These are phyloP conservation scores for Listrodromus nycthemerus DNA, from an alignment of 2,888 invertebrate species.

Conservation along the genomic window DNA sequence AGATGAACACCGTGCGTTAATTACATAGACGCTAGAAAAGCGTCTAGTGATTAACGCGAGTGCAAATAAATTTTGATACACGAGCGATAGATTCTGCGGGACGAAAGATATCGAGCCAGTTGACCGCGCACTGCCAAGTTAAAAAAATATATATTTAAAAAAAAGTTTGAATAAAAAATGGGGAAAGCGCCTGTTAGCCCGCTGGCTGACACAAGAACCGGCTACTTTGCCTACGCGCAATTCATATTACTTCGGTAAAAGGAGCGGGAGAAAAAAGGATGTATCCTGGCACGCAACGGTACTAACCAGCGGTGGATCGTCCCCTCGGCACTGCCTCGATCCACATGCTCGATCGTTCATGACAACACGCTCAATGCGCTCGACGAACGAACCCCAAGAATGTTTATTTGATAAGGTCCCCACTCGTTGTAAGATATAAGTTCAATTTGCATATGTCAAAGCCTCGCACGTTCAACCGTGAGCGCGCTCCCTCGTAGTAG, in stretches of 20 bases:
- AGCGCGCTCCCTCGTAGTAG: slow-evolving; percentile 48
- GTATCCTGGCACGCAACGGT: slow-evolving; percentile 66
- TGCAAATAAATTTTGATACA: slow-evolving; percentile 54
- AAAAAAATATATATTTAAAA: neutral
- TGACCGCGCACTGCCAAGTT: neutral
- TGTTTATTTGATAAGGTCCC: slow-evolving; percentile 71
- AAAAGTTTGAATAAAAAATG: neutral
- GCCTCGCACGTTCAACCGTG: slow-evolving; percentile 62
- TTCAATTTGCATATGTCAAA: slow-evolving; percentile 72
- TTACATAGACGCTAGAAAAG: slow-evolving; percentile 49
- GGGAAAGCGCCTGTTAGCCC: slow-evolving; percentile 43
- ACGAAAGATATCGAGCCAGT: slow-evolving; percentile 11
- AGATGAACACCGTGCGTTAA: slow-evolving; percentile 38
- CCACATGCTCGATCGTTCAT: slow-evolving; percentile 70
- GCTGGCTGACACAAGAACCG: slow-evolving; percentile 53
- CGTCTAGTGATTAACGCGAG: slow-evolving; percentile 54
- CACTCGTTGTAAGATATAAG: slow-evolving; percentile 70
- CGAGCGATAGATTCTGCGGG: slow-evolving; percentile 13
- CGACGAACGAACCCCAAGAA: slow-evolving; percentile 65
- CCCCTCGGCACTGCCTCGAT: slow-evolving; percentile 59
- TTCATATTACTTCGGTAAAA: slow-evolving; percentile 44
- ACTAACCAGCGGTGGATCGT: slow-evolving; percentile 47
- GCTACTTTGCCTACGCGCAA: slow-evolving; percentile 67
- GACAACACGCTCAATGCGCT: slow-evolving; percentile 69
- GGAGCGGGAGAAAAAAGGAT: slow-evolving; percentile 39